Evolutionary conservation across 2,888 invertebrate genomes (phyloP), one percentile per base, ranked within the genome.

Genomic region (Acanthosepion pharaonis): DNA sequence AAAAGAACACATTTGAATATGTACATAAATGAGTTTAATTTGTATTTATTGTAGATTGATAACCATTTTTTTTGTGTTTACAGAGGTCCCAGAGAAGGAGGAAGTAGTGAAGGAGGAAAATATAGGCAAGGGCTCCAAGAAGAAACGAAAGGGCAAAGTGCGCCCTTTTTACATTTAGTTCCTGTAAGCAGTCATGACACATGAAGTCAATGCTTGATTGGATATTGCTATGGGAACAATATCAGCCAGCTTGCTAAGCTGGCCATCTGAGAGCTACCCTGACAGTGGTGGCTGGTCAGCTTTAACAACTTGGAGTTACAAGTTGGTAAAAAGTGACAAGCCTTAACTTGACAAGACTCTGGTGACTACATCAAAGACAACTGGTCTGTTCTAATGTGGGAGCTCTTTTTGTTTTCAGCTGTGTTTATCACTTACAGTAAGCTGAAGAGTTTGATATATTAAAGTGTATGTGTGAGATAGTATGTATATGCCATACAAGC

Each of bases 171-270:
- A 95, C 95, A 94, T 96, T 96, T 94, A 95, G 95, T 94, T 95
- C 96, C 8, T 97, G 97, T 95, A 96, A 96, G 93, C 97, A 96
- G 95, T 96, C 96, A 94, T 97, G 96, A 96, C 94, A 93, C 48
- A 11, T 33, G 25, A 64, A 9, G 51, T 51, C 51, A 20, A 59
- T 59, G 20, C 20, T 59, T 59, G 59, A 59, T 59, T 78, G n/a
- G 78, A 78, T 78, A 78, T 78, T 78, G 78, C n/a, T 78, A 78
- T 78, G 78, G 78, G 78, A 78, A 78, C 78, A 78, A n/a, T 78
- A 78, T 78, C 78, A 78, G n/a, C 78, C 78, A n/a, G n/a, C 78
- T 78, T n/a, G n/a, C 11, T 78, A 78, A 78, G 78, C 78, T n/a
- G 78, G n/a, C 78, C n/a, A 78, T 78, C 78, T 78, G 9, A n/a